Evolutionary conservation across 2,113 vertebrate species (phyloP).

Genomic region (Megaleporinus macrocephalus): DNA sequence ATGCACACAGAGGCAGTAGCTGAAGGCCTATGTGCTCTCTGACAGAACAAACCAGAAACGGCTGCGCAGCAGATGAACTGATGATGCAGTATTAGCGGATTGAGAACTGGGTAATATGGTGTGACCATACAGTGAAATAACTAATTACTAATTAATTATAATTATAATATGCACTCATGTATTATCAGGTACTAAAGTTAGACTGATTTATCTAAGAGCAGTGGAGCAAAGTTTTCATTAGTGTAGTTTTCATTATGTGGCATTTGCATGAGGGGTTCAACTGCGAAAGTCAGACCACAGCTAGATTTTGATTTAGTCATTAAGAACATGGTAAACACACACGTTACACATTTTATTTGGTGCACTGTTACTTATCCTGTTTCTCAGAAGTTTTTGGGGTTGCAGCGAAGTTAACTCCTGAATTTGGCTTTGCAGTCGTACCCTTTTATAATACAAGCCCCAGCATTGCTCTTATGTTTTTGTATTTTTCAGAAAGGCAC

Average conservation of each 20-base stretch:
- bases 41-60: not conserved
- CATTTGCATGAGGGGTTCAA: not conserved
- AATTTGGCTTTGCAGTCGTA: not conserved
- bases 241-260: not conserved
- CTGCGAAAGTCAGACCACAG: not conserved
- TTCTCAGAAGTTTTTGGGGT: not conserved
- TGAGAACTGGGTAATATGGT: not conserved
- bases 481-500: constrained; percentile 28
- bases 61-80: not conserved
- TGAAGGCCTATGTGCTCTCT: not conserved
- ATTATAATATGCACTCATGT: no score
- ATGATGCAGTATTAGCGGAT: not conserved
- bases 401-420: not conserved
- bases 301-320: not conserved
- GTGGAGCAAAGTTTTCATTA: not conserved
- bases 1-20: constrained; percentile 39
- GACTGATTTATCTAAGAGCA: not conserved
- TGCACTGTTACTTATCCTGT: not conserved
- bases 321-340: not conserved
- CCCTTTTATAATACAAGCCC: not conserved
- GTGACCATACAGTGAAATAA: not conserved
- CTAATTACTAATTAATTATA: no score
- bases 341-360: not conserved
- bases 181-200: not conserved
- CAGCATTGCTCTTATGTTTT: not conserved